Evolutionary conservation across 2,113 vertebrate genomes (phyloP), one percentile per base, ranked within the genome.

Genomic region (Antechinus stuartii): DNA sequence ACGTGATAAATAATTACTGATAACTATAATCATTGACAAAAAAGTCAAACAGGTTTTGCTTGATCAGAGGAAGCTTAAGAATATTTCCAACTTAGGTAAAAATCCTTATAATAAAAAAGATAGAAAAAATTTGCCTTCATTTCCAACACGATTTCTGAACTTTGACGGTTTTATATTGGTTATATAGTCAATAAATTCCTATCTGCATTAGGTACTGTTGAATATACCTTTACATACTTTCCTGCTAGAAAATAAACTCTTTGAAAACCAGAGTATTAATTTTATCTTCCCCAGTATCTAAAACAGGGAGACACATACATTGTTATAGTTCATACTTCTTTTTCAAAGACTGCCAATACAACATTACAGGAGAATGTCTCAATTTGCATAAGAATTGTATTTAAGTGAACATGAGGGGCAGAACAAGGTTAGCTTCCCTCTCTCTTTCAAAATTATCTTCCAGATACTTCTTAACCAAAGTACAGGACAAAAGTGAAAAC

Each of bases 11-110:
- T 23, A 10, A 96, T 91, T 56, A 54, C 95, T 12, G 92, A 94
- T 68, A 54, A 53, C 50, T 92, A 93, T 22, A 91, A 42, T 61
- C 61, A 76, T 55, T 93, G 89, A 22, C 1, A 76, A 19, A 61
- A 84, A 84, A 55, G 35, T 84, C 54, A 57, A 49, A 53, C 91
- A 94, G 94, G 26, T 57, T 95, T 68, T 84, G 57, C n/a, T 90
- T 95, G 8, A 7, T 91, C 9, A 23, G 22, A 92, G 12, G 90
- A 54, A 95, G 16, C 94, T 76, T 76, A 16, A 76, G 35, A n/a
- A 7, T 35, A 92, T 93, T 94, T 96, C 94, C 6, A 84, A 1
- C 23, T 84, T 95, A 93, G 91, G 47, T 91, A 94, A 93, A 90
- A 91, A 89, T 47, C 50, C 91, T 54, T 12, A 10, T 92, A 53